These are phyloP conservation scores for Eupsilia transversa DNA, from an alignment of 2,888 invertebrate genomes.

Conservation along the genomic window DNA sequence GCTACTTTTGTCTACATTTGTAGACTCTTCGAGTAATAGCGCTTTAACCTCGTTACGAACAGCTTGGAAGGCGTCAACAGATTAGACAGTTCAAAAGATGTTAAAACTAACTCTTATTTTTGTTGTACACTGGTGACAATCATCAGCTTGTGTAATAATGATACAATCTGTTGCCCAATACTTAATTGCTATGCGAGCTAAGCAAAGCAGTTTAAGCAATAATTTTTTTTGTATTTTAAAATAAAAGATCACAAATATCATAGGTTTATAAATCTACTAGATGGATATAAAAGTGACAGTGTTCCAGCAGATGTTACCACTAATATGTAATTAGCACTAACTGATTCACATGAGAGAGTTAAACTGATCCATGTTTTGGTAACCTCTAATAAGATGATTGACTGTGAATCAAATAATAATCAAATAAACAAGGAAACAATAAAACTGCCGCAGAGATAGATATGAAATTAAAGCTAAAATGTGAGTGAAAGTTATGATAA, in stretches of 20 bases:
- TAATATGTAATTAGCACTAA: not conserved
- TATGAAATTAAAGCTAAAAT: constrained; percentile 47
- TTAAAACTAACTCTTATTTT: not conserved
- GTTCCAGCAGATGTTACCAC: constrained; percentile 1
- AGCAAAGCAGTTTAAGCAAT: not conserved
- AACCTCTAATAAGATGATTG: not conserved
- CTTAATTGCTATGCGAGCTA: not conserved
- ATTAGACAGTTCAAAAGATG: not conserved
- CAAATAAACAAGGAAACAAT: constrained; percentile 24
- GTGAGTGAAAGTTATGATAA: constrained; percentile 60
- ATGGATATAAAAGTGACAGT: constrained; percentile 18
- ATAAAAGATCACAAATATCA: not conserved
- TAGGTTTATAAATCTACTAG: constrained; percentile 2
- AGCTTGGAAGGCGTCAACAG: not conserved
- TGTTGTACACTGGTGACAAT: not conserved
- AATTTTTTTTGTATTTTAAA: no score
- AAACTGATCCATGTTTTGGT: constrained; percentile 3
- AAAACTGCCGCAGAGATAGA: constrained; percentile 17
- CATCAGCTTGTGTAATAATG: not conserved
- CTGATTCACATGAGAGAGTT: constrained; percentile 2
- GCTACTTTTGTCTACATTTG: constrained; percentile 28
- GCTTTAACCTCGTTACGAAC: constrained; percentile 16
- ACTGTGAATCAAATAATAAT: constrained; percentile 8
- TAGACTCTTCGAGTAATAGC: constrained; percentile 9
- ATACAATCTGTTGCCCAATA: not conserved